Base-by-base conservation (phyloP, 2,797 vertebrate genomes). In the Emydoidea blandingii region DNA sequence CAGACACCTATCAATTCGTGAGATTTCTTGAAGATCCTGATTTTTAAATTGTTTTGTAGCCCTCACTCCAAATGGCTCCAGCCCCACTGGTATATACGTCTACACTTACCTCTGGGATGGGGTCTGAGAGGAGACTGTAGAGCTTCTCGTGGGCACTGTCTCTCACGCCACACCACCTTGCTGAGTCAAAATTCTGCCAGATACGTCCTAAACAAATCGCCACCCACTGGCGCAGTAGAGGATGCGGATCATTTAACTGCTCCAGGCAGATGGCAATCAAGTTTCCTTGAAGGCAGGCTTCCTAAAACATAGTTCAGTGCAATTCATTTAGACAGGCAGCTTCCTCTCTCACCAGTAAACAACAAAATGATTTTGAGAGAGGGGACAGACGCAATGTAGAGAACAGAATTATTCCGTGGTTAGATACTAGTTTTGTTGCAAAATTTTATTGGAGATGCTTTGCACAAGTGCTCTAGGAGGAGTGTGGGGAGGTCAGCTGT, bases 121-220 rank as follows among this genome's bases (percentile, higher is more conserved):
- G 99, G 96, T 99, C 99, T 0, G 99, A 99, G 80, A 99, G 98
- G 89, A 99, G 99, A 31, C 98, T 99, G 98, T 99, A 99, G 95
- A 99, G 99, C 96, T 99, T 99, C 94, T 99, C 99, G 0, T 99
- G 99, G 34, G 99, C 99, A 0, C 99, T 99, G 98, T 99, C 99
- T 68, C 99, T 98, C 74, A 99, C 99, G 0, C 99, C 99, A 1
- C 99, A 99, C 99, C 99, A 99, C 79, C 99, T 97, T 0, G 99
- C 99, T 0, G 99, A 99, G 98, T 99, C 99, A 8, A 99, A 99
- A 98, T 99, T 99, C 98, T 99, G 99, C 99, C 99, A 99, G 97
- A 99, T 99, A 12, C 99, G 98, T 0, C 99, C 99, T 41, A 99
- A 97, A 96, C 99, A 99, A 97, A 99, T 99, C 96, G 99, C 99